Conservation (phyloP, 2,113 vertebrate species). For the Lepisosteus osseus region DNA sequence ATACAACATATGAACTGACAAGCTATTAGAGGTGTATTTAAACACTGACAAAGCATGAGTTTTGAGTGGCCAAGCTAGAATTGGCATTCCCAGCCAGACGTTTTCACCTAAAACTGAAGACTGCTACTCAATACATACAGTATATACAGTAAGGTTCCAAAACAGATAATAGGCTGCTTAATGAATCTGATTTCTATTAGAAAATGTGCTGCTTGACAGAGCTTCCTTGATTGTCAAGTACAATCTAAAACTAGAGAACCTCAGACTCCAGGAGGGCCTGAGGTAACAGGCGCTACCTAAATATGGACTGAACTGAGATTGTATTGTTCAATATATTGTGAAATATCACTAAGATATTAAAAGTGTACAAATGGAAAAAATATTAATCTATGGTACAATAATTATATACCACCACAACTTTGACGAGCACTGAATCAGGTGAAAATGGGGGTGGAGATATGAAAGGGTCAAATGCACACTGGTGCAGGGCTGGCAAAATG, state of each 20-base stretch:
- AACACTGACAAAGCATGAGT: not conserved
- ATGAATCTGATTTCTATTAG: conserved; percentile 28
- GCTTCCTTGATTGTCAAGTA: not conserved
- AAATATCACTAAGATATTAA: conserved; percentile 15
- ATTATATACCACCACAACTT: conserved; percentile 37
- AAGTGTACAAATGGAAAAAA: conserved; percentile 29
- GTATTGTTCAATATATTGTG: not conserved
- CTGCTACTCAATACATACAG: not conserved
- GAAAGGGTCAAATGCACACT: too few relatives aligned
- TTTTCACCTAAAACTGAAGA: not conserved
- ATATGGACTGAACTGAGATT: not conserved
- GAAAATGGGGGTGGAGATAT: too few relatives aligned
- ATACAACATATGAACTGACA: not conserved
- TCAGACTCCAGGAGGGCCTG: not conserved
- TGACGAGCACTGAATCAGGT: conserved; percentile 8
- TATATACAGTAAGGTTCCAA: conserved; percentile 10
- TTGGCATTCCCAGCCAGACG: not conserved
- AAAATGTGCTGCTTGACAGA: conserved; percentile 14
- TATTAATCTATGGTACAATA: conserved; percentile 34
- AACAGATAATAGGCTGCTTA: conserved; percentile 16
- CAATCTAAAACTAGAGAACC: not conserved
- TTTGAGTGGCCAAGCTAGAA: not conserved
- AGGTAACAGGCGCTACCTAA: not conserved
- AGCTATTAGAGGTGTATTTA: not conserved
- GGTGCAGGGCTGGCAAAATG: too few relatives aligned